These are phyloP conservation scores for Lutjanus erythropterus DNA, from an alignment of 2,113 vertebrate species.

Conservation along the genomic window DNA sequence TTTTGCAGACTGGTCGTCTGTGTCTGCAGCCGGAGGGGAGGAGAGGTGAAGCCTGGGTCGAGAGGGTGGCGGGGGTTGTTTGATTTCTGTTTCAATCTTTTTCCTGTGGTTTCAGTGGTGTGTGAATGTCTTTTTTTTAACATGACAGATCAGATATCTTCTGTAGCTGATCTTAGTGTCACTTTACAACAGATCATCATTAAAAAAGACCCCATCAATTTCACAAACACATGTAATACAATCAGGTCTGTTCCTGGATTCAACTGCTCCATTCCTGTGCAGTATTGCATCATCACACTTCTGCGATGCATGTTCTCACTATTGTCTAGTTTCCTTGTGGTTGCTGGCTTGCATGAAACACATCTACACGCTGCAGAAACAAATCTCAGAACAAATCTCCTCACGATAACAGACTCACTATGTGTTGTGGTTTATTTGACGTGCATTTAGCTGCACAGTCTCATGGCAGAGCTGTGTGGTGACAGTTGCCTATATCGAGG, in stretches of 20 bases:
- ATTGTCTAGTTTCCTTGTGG: slow-evolving; percentile 2
- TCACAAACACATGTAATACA: background rate
- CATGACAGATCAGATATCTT: background rate
- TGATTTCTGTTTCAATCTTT: background rate
- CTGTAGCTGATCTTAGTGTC: background rate
- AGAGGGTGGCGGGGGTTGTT: too few species aligned
- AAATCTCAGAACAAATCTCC: slow-evolving; percentile 28
- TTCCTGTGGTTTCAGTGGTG: too few species aligned
- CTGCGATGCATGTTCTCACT: background rate
- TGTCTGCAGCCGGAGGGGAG: too few species aligned
- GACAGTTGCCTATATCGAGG: slow-evolving; percentile 2
- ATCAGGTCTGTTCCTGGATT: background rate
- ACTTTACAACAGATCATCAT: background rate
- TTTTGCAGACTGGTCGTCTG: too few species aligned
- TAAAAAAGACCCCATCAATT: background rate
- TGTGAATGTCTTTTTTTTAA: background rate
- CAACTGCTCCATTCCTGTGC: background rate
- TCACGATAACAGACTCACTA: slow-evolving; percentile 1
- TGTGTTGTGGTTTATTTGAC: slow-evolving; percentile 44
- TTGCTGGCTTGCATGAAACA: slow-evolving; percentile 33
- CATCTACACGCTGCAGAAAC: slow-evolving; percentile 12
- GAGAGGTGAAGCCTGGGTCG: too few species aligned
- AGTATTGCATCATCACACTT: background rate
- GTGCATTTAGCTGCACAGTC: slow-evolving; percentile 1
- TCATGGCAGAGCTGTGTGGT: background rate